phyloP scores from a whole-genome alignment of 1,140 invertebrate species.

The Drosophila melanogaster region DNA sequence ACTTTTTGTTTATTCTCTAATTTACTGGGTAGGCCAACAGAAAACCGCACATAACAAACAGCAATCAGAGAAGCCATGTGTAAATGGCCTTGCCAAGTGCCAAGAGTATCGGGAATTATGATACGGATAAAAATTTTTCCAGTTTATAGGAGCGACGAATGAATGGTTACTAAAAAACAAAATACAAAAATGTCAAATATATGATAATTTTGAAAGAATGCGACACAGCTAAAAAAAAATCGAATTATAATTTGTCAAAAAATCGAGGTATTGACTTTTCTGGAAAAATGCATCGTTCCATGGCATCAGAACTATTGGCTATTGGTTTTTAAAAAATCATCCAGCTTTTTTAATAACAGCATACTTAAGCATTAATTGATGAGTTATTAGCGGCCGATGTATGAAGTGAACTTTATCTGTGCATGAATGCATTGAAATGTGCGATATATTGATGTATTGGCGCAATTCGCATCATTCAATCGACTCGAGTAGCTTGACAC shows the following conservation, averaged over 20 bases:
- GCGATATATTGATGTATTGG: constrained; percentile 13
- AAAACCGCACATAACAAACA: constrained; percentile 11
- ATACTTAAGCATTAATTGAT: neutral
- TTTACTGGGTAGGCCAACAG: constrained; percentile 14
- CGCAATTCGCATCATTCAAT: constrained; percentile 5
- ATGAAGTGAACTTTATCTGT: constrained; percentile 2
- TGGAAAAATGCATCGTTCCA: too few species aligned
- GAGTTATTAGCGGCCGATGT: neutral
- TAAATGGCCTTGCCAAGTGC: constrained; percentile 17
- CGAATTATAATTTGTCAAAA: too few species aligned
- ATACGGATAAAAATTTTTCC: constrained; percentile 3
- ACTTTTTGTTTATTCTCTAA: constrained; percentile 35
- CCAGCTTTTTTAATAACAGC: neutral
- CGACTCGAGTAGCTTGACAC: constrained; percentile 19
- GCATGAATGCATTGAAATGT: neutral
- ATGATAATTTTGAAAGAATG: too few species aligned
- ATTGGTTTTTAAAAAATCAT: neutral
- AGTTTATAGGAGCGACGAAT: neutral
- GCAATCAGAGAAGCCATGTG: constrained; percentile 23
- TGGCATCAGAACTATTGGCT: too few species aligned
- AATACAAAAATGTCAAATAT: too few species aligned
- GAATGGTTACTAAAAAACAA: neutral
- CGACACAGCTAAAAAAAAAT: too few species aligned
- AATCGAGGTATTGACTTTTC: too few species aligned
- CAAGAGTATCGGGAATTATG: constrained; percentile 11